Conservation (phyloP, 2,888 invertebrate genomes). For the Lutraria lutraria region DNA sequence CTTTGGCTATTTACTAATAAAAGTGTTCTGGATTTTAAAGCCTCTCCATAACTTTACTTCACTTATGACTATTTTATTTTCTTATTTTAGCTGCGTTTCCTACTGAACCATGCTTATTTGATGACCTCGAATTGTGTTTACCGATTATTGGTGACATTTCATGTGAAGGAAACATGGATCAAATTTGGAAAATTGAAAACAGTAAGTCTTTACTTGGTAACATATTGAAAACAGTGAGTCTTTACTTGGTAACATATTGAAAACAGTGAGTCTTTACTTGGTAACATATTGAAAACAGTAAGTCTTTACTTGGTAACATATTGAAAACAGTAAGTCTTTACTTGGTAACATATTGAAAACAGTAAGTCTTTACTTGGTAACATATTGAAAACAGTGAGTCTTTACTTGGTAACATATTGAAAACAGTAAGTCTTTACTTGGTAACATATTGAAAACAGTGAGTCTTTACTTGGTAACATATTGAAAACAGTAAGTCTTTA, state of each 20-base stretch:
- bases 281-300: too few species aligned
- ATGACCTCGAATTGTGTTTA: background rate
- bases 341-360: too few species aligned
- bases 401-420: too few species aligned
- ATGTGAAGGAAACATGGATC: background rate
- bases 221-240: background rate
- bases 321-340: background rate
- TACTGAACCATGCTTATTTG: background rate
- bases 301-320: too few species aligned
- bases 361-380: too few species aligned
- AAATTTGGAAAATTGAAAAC: background rate
- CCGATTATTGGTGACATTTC: background rate
- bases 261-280: background rate
- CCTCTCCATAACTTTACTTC: too few species aligned
- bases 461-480: background rate
- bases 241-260: background rate
- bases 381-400: background rate
- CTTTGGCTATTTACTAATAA: too few species aligned
- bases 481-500: too few species aligned
- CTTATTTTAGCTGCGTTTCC: background rate
- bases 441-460: slow-evolving; percentile 3
- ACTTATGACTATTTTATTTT: background rate
- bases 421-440: too few species aligned
- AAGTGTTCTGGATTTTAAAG: too few species aligned
- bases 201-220: background rate